Evolutionary conservation across 2,113 vertebrate species (phyloP).

Genomic region (Aphyosemion australe): DNA sequence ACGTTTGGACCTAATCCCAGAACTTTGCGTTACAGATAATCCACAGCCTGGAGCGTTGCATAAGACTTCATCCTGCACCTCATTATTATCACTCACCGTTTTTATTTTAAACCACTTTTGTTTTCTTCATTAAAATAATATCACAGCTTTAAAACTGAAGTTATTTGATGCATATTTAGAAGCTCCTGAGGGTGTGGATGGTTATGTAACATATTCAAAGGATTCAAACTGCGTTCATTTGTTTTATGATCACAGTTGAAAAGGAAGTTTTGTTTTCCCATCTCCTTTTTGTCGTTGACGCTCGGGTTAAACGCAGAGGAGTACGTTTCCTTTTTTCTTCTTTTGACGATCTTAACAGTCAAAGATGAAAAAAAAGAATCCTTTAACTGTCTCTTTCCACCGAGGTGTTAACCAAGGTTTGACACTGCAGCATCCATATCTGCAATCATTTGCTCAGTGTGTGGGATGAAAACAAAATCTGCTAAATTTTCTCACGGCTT

Average conservation of each 20-base stretch:
- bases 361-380: conserved; percentile 33
- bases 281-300: conserved; percentile 29
- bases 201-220: conserved; percentile 29
- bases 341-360: conserved; percentile 38
- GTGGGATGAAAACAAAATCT: conserved; percentile 59
- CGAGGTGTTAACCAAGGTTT: conserved; percentile 63
- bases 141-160: too few relatives aligned
- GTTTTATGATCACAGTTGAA: conserved; percentile 16
- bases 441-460: conserved; percentile 44
- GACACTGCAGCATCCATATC: conserved; percentile 32
- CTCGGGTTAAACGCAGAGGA: conserved; percentile 33
- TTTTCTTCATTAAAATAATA: too few relatives aligned
- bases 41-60: conserved; percentile 53
- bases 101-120: too few relatives aligned
- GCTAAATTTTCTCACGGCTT: conserved; percentile 40
- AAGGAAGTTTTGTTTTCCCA: conserved; percentile 35
- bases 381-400: conserved; percentile 66
- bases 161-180: too few relatives aligned
- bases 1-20: conserved; percentile 60
- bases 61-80: conserved; percentile 41
- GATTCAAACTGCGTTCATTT: conserved; percentile 38
- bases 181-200: too few relatives aligned
- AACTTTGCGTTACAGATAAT: conserved; percentile 59
- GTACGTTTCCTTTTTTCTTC: conserved; percentile 43
- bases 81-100: too few relatives aligned